These are phyloP conservation scores for Synergus japonicus DNA, from an alignment of 2,888 invertebrate species.

Conservation along the genomic window DNA sequence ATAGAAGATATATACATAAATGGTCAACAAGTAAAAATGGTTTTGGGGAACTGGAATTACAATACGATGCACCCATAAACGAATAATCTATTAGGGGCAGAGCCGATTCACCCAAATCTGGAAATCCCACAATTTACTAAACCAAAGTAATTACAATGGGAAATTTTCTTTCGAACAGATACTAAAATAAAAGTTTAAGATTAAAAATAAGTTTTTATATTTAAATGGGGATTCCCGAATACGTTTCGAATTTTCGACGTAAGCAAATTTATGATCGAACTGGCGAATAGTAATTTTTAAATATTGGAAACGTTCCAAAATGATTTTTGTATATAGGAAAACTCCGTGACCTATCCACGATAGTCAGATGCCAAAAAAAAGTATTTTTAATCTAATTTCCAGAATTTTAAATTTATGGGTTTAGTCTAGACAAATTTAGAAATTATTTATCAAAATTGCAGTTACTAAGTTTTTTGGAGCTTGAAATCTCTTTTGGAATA, in stretches of 20 bases:
- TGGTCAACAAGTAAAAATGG: background rate
- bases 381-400: background rate
- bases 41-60: background rate
- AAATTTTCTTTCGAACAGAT: background rate
- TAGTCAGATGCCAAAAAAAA: background rate
- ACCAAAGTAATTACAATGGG: background rate
- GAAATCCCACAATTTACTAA: constrained; percentile 4
- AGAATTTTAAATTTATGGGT: background rate
- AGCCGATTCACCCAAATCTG: background rate
- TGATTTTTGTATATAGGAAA: background rate
- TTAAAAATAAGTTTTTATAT: background rate
- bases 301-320: background rate
- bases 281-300: background rate
- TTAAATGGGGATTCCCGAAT: background rate
- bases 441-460: background rate
- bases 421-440: background rate
- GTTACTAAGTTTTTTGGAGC: background rate
- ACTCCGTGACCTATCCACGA: background rate
- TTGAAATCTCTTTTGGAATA: background rate
- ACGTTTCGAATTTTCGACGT: background rate
- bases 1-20: background rate
- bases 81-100: background rate
- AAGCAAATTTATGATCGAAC: background rate
- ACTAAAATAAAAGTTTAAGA: background rate
- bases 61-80: background rate